These are phyloP conservation scores for Neoascia interrupta DNA, from an alignment of 2,888 invertebrate species.

Conservation along the genomic window DNA sequence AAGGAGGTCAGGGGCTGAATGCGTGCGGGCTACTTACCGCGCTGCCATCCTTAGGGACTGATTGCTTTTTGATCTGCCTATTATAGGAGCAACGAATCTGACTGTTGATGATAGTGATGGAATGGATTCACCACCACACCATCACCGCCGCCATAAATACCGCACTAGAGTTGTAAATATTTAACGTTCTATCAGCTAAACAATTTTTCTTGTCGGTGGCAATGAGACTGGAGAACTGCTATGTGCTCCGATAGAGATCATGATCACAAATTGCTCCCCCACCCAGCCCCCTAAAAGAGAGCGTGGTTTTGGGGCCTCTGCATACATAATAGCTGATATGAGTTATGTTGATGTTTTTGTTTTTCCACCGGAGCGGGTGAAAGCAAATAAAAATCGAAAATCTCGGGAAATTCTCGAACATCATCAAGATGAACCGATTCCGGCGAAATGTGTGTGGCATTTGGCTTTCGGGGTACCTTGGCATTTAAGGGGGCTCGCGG, in stretches of 20 bases:
- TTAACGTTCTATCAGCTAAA: conserved; percentile 66
- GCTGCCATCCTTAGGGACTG: conserved; percentile 25
- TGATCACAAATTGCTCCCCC: conserved; percentile 22
- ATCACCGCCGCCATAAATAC: conserved; percentile 63
- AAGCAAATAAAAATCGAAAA: conserved; percentile 50
- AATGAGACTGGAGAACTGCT: conserved; percentile 60
- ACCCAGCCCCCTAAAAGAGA: too few relatives aligned
- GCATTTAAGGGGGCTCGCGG: not conserved
- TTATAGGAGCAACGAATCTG: conserved; percentile 4
- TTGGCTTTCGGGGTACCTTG: not conserved
- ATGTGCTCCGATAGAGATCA: conserved; percentile 32
- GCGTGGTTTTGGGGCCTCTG: not conserved
- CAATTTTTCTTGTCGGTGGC: conserved; percentile 52
- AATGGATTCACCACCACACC: conserved; percentile 27
- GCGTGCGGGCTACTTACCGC: conserved; percentile 54
- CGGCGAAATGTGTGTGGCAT: conserved; percentile 50
- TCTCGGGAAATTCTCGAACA: conserved; percentile 32
- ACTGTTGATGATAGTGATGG: conserved; percentile 12
- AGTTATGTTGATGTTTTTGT: conserved; percentile 60
- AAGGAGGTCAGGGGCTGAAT: conserved; percentile 58
- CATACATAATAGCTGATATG: conserved; percentile 31
- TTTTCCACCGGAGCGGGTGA: conserved; percentile 43
- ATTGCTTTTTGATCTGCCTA: conserved; percentile 55
- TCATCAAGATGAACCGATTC: conserved; percentile 24
- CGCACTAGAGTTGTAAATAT: conserved; percentile 67